Conservation (phyloP, 2,113 vertebrate species). For the Mesembrinibis cayennensis region DNA sequence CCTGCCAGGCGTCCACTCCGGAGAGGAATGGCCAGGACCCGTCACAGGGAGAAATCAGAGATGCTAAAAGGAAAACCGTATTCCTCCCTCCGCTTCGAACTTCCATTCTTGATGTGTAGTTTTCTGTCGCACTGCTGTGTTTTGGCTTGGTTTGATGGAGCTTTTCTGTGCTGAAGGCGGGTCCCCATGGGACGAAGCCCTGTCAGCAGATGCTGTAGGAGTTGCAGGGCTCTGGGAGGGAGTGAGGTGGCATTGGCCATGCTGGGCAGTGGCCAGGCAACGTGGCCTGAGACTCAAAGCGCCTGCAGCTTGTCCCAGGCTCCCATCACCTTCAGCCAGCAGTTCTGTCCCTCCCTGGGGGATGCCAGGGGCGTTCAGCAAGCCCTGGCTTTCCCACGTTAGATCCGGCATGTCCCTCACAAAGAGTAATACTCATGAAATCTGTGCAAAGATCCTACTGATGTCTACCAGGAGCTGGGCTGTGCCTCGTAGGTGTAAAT, state of each 20-base stretch:
- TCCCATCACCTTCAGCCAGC: background rate
- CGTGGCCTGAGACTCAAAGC: background rate
- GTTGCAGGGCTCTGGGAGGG: background rate
- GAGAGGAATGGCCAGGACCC: background rate
- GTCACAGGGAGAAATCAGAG: background rate
- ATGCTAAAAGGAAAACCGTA: background rate
- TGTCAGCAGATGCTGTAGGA: background rate
- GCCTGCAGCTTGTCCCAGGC: background rate
- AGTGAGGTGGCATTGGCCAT: background rate
- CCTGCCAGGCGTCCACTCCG: background rate
- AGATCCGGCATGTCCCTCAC: accelerated
- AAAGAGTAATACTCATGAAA: background rate
- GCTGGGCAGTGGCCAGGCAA: background rate
- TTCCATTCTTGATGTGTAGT: background rate
- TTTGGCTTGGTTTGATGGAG: background rate
- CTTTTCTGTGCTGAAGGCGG: background rate
- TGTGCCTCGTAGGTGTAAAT: background rate
- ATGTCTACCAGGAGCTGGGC: background rate
- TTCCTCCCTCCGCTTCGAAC: background rate
- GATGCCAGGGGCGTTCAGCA: background rate
- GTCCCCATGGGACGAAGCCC: background rate
- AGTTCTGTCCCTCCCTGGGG: background rate
- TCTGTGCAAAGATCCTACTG: background rate
- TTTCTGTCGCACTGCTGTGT: background rate
- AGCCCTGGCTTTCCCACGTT: background rate